Evolutionary conservation across 1,140 invertebrate genomes (phyloP), one percentile per base, ranked within the genome.

Genomic region (Pseudomyrmex flavicornis): DNA sequence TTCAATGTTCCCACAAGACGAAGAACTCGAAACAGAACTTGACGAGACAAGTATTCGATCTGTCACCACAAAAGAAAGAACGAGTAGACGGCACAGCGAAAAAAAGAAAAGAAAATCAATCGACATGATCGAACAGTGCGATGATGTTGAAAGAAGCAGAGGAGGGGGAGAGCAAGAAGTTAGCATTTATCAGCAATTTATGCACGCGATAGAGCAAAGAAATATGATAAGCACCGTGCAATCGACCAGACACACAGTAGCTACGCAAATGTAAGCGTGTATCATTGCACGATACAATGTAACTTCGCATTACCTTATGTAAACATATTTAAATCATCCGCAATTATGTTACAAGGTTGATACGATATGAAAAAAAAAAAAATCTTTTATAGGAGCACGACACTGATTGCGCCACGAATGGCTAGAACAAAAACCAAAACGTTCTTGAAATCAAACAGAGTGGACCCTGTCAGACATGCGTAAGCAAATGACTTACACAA

Each of bases 401-500:
- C 10, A 7, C 15, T 26, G 20, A 70, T 50, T 8, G 59, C 20
- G 20, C 35, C 76, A 13, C 3, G 4, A n/a, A 35, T 17, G 10
- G 10, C 0, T n/a, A 68, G 44, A 15, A 2, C 3, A 0, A 87
- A 68, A 22, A 2, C 66, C 15, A 69, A 17, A 20, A 46, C 12
- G 0, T 46, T 26, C 9, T 20, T 73, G 0, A 88, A 76, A 35
- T 62, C 44, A 7, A 87, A 87, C 68, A 87, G 68, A 50, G 68
- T 88, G 10, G 82, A 88, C 4, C 80, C 85, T 2, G 20, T 48
- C 3, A 69, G 58, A 9, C 1, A 50, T 2, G 22, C 17, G 86
- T 88, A 84, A 88, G 82, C 1, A 56, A 73, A 76, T 48, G 8
- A 20, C 8, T 26, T 12, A n/a, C 10, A 3, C 35, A 69, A n/a